Percentiles rank a stretch among this genome's conserved stretches.
Conservation (phyloP, 1,140 invertebrate genomes). For the Zaprionus nigranus region DNA sequence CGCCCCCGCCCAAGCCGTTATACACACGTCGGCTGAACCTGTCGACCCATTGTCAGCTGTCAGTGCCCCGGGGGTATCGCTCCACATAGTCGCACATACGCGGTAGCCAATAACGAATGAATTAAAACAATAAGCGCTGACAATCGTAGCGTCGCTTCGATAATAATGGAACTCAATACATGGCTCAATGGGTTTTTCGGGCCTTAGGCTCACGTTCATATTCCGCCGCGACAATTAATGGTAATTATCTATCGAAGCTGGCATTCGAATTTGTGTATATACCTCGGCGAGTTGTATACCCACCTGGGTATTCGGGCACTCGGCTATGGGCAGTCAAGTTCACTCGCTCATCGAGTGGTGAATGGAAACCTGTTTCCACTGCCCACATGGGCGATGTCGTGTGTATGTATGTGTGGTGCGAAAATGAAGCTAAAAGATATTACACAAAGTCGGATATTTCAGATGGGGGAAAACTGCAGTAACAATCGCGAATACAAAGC, state of each 20-base stretch:
- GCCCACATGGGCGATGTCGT: conserved; percentile 24
- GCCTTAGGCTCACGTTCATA: conserved; percentile 52
- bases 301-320: conserved; percentile 30
- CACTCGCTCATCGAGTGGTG: conserved; percentile 46
- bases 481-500: neutral
- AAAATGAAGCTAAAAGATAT: conserved; percentile 33
- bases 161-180: conserved; percentile 61
- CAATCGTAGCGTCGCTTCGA: conserved; percentile 45
- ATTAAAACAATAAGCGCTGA: conserved; percentile 77
- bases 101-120: conserved; percentile 38
- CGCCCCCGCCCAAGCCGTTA: conserved; percentile 7
- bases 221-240: conserved; percentile 66
- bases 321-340: conserved; percentile 36
- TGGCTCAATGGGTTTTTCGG: conserved; percentile 58
- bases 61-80: conserved; percentile 11
- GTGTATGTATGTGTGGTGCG: conserved; percentile 20
- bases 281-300: conserved; percentile 10
- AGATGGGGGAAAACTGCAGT: conserved; percentile 8
- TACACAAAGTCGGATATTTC: conserved; percentile 14
- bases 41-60: conserved; percentile 41
- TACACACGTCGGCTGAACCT: conserved; percentile 30
- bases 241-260: conserved; percentile 66
- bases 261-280: conserved; percentile 51
- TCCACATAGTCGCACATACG: conserved; percentile 20
- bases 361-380: conserved; percentile 60